Evolutionary conservation across 2,888 invertebrate genomes (phyloP).

Genomic region (Chloroclystis v-ata): DNA sequence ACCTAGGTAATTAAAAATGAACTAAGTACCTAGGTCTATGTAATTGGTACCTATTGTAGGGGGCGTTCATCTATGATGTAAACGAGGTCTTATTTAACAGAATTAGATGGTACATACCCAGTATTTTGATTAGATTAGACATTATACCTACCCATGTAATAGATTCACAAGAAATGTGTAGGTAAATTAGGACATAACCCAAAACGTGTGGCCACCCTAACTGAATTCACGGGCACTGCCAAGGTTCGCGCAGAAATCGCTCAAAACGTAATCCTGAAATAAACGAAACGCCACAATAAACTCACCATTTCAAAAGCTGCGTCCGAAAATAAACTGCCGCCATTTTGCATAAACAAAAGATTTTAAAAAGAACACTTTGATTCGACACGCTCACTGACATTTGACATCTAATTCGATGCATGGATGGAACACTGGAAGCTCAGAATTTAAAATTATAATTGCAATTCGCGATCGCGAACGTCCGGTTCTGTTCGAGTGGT

Average conservation of each 20-base stretch:
- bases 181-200: too few species aligned
- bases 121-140: too few species aligned
- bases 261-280: slow-evolving; percentile 1
- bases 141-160: too few species aligned
- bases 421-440: slow-evolving; percentile 11
- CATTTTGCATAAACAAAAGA: slow-evolving; percentile 16
- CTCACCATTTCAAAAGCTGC: not conserved
- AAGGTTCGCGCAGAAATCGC: not conserved
- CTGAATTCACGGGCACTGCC: not conserved
- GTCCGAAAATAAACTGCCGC: not conserved
- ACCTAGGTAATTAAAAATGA: too few species aligned
- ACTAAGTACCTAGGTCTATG: too few species aligned
- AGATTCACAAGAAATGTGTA: too few species aligned
- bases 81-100: too few species aligned
- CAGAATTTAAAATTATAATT: slow-evolving; percentile 6
- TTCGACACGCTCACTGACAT: slow-evolving; percentile 16
- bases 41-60: too few species aligned
- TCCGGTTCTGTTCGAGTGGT: slow-evolving; percentile 9
- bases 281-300: not conserved
- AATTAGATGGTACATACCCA: too few species aligned
- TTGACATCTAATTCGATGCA: slow-evolving; percentile 12
- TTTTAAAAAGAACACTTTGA: slow-evolving; percentile 14
- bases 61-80: too few species aligned
- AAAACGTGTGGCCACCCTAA: too few species aligned
- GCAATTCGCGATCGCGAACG: slow-evolving; percentile 7